Evolutionary conservation across 2,797 vertebrate species (phyloP), one percentile per base, ranked within the genome.

Genomic region (Ctenopoma kingsleyae): DNA sequence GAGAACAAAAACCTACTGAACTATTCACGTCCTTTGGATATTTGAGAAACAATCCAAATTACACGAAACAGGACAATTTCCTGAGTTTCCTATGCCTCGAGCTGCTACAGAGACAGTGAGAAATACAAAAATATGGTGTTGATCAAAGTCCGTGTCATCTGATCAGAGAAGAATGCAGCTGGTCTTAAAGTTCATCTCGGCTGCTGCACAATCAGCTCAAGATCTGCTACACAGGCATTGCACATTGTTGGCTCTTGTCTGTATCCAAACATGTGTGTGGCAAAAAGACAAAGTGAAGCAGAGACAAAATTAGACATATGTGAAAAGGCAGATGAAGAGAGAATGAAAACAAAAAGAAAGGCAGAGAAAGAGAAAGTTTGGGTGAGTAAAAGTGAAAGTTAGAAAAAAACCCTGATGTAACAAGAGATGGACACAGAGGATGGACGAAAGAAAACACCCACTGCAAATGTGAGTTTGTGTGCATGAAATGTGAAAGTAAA

Each of bases 121-220:
- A n/a, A 62, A 66, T 53, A 65, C 61, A 51, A 66, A 80, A 73
- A 79, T 82, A 57, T 85, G 90, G 81, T 89, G 92, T 84, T 84
- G 82, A 93, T 92, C 89, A 90, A 73, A 15, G 62, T 57, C 67
- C 44, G 51, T 23, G 70, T 90, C 90, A 91, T 91, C 83, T 83
- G 89, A 92, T 88, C 86, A 62, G 73, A 83, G 56, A 88, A 87
- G 80, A 88, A 88, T 89, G 80, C 73, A 79, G 86, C 67, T 59
- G 48, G 60, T 73, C 65, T 62, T 70, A 78, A 86, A 88, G 68
- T 74, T 88, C 78, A 78, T 88, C 75, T 74, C 56, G 48, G 79
- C 78, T 76, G 82, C 83, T 43, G 64, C 81, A 82, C 80, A 85
- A 87, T 84, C 87, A 72, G 56, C 12, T 6, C n/a, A 67, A 83